Base-by-base conservation (phyloP, 2,888 invertebrate species). In the Scaptomyza tumidula region DNA sequence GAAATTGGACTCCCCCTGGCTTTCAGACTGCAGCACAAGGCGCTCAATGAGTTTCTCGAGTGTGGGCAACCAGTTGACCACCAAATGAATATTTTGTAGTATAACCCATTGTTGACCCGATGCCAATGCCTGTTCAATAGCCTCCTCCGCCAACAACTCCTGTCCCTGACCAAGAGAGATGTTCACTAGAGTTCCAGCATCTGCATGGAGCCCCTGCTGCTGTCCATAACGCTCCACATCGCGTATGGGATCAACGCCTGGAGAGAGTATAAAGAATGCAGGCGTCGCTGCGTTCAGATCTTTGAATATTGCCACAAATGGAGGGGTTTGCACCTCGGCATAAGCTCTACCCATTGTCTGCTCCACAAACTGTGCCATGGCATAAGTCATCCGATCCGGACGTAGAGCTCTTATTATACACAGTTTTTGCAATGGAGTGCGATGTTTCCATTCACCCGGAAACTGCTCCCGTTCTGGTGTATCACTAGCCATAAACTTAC, bases 401-500 rank as follows among this genome's bases (percentile, higher is more conserved):
- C 99, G 93, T 53, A 98, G 92, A 0, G 97, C 97, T 64, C 98
- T 93, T 94, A 99, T 95, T 91, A 99, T 98, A 89, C 98, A 98
- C 3, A 99, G 93, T 76, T 96, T 95, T 91, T 98, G 98, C 46
- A 98, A 92, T 0, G 96, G 93, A 0, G 95, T 94, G 90, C 97
- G 98, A 90, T 96, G 97, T 91, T 98, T 99, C 98, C 98, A 99
- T 88, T 99, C 99, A 65, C 98, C 98, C 0, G 98, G 98, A 82
- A 98, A 94, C 90, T 97, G 97, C 90, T 98, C 98, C 82, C 96
- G 95, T 91, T 99, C 98, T 0, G 98, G 98, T 46, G 95, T 95
- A 91, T 98, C 98, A 39, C 96, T 96, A 85, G 98, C 97, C 0
- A 97, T 95, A 87, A 97, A 97, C 89, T 97, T 98, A 82, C 96